Evolutionary conservation across 2,888 invertebrate genomes (phyloP), one percentile per base, ranked within the genome.

Genomic region (Drosophila greeni): DNA sequence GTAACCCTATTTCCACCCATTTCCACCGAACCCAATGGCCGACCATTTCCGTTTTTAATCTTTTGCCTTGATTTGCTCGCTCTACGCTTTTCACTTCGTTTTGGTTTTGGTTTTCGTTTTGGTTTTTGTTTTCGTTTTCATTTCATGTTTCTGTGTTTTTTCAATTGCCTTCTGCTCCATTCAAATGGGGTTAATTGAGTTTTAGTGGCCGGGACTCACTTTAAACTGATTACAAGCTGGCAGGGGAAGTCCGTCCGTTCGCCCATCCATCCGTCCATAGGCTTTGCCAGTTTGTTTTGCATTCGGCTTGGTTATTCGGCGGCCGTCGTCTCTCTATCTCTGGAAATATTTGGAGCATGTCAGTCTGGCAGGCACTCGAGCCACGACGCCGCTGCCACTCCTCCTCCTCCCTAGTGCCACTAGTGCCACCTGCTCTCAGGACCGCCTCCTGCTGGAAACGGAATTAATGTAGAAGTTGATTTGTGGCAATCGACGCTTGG

Each of bases 161-260:
- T 72, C 75, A 79, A 73, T 82, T 76, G 79, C 80, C 64, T 66
- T 24, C 56, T 60, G 74, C 82, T 52, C 34, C 66, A 69, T 67
- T 70, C 73, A 73, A 83, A 82, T 73, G 82, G 75, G 85, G 85
- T 85, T 85, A 85, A 85, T 85, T 85, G 86, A 85, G 86, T 85
- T 85, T 85, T 84, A 84, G 84, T 79, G 74, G 79, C 74, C 76
- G 72, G 74, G 78, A 74, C 78, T 82, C 82, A 82, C 81, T 84
- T 78, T 77, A 84, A 84, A 83, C 70, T 74, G 84, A 83, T 82
- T 82, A 82, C 75, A 76, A 75, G 68, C 69, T 62, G 70, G 65
- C 72, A 55, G 56, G 45, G 48, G 14, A 26, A 47, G 51, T 36
- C 16, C 8, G 40, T 54, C 39, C 39, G 7, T 12, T 3, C 12